Evolutionary conservation across 1,140 invertebrate species (phyloP).

Genomic region (Vanessa tameamea): DNA sequence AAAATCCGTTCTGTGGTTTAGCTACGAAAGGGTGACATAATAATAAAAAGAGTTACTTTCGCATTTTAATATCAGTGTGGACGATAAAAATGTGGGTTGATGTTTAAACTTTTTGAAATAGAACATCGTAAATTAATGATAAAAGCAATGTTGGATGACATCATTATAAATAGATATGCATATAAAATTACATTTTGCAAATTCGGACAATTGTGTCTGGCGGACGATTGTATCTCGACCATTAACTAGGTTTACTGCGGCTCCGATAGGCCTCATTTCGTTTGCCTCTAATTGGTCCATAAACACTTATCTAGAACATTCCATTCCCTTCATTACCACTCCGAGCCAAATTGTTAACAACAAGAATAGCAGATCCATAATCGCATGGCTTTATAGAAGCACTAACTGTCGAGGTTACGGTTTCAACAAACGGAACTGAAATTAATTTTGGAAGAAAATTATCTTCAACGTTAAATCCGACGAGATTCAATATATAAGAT

Average conservation of each 20-base stretch:
- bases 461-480: constrained; percentile 17
- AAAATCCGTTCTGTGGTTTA: too few species aligned
- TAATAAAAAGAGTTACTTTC: too few species aligned
- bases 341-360: constrained; percentile 59
- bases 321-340: constrained; percentile 49
- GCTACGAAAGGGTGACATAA: too few species aligned
- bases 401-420: not conserved
- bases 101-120: not conserved
- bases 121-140: not conserved
- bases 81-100: not conserved
- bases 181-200: constrained; percentile 15
- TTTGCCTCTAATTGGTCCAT: constrained; percentile 71
- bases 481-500: constrained; percentile 26
- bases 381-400: constrained; percentile 36
- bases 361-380: constrained; percentile 58
- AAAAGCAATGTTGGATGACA: constrained; percentile 3
- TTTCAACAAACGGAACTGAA: constrained; percentile 1
- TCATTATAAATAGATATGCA: not conserved
- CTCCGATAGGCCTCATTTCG: constrained; percentile 59
- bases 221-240: constrained; percentile 44
- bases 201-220: constrained; percentile 28
- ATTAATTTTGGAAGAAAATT: constrained; percentile 9
- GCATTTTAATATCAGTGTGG: too few species aligned
- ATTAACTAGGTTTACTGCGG: constrained; percentile 59
- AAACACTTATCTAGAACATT: constrained; percentile 74